Base-by-base conservation (phyloP, 2,113 vertebrate genomes). In the Odocoileus hemionus region DNA sequence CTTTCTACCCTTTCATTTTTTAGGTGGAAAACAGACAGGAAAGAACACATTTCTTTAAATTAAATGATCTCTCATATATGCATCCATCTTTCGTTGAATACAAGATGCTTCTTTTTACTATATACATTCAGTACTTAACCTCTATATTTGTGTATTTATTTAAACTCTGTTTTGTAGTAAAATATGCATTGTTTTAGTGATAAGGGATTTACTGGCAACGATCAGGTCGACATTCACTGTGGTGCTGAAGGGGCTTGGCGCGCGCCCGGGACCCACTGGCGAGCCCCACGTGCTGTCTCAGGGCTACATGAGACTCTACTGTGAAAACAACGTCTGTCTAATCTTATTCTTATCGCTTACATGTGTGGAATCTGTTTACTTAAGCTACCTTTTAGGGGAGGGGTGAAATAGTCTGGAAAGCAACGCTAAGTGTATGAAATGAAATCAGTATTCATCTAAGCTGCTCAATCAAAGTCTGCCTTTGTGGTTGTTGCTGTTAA, bases 161-260 rank as follows among this genome's bases (percentile, higher is more conserved):
- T 99, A 99, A 99, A 99, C 98, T 99, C 99, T 99, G 98, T 98
- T 98, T 89, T 98, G 98, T 99, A 99, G 98, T 99, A 99, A 99
- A 99, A 99, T 99, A 99, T 98, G 99, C 97, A 98, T 98, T 95
- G 98, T 98, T 98, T 99, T 97, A 92, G 98, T 97, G 94, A 96
- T 86, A 98, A 98, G 98, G 98, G 98, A 98, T 97, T 98, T 98
- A 97, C 98, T 98, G 98, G 98, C 98, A 76, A 98, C 97, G 93
- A 97, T 98, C 96, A 82, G 98, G 98, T 94, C 82, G 98, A 98
- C 98, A 97, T 98, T 98, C 98, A 97, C 97, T 54, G 93, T 97
- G 98, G 96, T 96, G 94, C 85, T 57, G 76, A 47, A 94, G 96
- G 98, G 98, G 98, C 97, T 96, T 94, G 97, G 98, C 54, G 96